phyloP scores from a whole-genome alignment of 2,888 invertebrate genomes.

The Andrena bicolor region DNA sequence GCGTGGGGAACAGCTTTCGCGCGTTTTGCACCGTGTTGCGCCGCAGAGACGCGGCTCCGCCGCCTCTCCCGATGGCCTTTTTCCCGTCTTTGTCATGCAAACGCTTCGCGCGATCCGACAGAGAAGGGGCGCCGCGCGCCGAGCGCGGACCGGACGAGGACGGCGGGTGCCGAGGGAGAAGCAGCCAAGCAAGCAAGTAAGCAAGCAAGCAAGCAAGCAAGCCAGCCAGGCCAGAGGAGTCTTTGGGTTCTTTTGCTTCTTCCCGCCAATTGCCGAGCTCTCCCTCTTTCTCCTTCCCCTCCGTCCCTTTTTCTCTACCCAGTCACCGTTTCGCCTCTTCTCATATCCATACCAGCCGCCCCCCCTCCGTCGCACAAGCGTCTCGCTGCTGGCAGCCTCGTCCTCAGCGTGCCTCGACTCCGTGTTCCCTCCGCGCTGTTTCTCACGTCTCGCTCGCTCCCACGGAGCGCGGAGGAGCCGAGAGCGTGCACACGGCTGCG shows the following conservation, averaged over 20 bases:
- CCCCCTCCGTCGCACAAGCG: conserved; percentile 20
- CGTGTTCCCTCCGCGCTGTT: conserved; percentile 38
- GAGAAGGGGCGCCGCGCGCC: conserved; percentile 11
- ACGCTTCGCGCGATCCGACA: conserved; percentile 23
- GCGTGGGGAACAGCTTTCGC: conserved; percentile 54
- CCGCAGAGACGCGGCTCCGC: conserved; percentile 26
- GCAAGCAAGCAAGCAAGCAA: conserved; percentile 40
- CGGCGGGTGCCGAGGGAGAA: conserved; percentile 43
- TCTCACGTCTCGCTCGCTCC: conserved; percentile 53
- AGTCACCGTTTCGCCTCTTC: conserved; percentile 44
- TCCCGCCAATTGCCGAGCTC: conserved; percentile 66
- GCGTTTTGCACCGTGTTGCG: conserved; percentile 40
- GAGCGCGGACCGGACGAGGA: conserved; percentile 9
- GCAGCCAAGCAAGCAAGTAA: conserved; percentile 55
- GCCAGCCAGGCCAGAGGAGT: conserved; percentile 56
- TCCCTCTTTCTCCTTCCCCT: conserved; percentile 37
- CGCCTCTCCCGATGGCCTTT: conserved; percentile 69
- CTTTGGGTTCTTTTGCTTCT: conserved; percentile 69
- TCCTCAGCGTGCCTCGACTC: conserved; percentile 5
- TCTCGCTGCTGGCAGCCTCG: conserved; percentile 11
- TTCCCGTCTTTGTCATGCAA: conserved; percentile 73
- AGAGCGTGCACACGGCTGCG: conserved; percentile 48
- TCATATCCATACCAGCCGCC: conserved; percentile 38
- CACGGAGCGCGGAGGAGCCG: conserved; percentile 12
- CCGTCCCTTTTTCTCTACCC: conserved; percentile 37